These are phyloP conservation scores for Labrus mixtus DNA, from an alignment of 2,113 vertebrate genomes.

Conservation along the genomic window DNA sequence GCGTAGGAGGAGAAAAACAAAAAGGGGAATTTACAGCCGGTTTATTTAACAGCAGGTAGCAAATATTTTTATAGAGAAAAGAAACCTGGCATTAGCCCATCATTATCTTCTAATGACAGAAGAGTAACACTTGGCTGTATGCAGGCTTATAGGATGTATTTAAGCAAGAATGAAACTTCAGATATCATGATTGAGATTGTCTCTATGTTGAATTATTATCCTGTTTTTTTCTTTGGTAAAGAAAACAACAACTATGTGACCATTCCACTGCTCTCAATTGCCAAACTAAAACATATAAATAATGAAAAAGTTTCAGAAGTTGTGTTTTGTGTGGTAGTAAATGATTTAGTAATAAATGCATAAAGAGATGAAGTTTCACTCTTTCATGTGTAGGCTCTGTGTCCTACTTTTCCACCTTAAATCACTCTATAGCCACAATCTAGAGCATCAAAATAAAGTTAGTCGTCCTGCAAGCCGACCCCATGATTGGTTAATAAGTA, in stretches of 20 bases:
- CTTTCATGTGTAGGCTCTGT: neutral
- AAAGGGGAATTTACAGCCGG: conserved; percentile 8
- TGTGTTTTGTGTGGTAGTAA: neutral
- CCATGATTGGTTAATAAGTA: conserved; percentile 81
- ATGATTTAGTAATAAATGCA: neutral
- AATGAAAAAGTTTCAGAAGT: neutral
- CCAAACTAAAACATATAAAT: conserved; percentile 4
- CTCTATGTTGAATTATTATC: too few relatives aligned
- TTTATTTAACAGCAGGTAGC: neutral
- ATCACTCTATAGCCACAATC: neutral
- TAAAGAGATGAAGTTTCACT: neutral
- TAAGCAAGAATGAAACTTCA: neutral
- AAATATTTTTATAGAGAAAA: conserved; percentile 4
- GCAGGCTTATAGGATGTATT: neutral
- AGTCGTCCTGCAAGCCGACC: conserved; percentile 56
- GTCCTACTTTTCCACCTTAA: neutral
- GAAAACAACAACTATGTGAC: neutral
- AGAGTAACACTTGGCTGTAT: neutral
- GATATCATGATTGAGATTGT: neutral
- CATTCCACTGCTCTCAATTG: neutral
- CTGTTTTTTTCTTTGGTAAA: too few relatives aligned
- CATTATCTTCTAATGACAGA: neutral
- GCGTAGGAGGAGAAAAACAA: conserved; percentile 34
- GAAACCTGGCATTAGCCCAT: neutral
- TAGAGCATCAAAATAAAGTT: neutral